Evolutionary conservation across 2,797 vertebrate genomes (phyloP), one percentile per base, ranked within the genome.

Genomic region (Echeneis naucrates): DNA sequence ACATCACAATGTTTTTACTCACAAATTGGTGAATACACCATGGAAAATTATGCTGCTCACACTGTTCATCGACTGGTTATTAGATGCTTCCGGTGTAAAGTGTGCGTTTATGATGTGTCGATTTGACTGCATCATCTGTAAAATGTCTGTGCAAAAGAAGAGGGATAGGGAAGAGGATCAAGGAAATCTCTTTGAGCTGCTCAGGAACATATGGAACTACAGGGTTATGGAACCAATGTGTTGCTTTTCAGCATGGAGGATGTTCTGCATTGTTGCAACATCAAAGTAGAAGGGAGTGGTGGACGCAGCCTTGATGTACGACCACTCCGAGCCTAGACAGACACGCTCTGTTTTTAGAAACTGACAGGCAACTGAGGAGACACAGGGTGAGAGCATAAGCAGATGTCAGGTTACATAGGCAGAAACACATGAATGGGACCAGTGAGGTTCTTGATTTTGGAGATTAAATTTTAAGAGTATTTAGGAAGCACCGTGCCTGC

Each of bases 261-360:
- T 69, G 44, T 50, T 67, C 35, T 59, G 44, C 42, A 65, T 76
- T 83, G 74, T 61, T 62, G 24, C 21, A 68, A 60, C 74, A 68
- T 71, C 76, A 86, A 80, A 88, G 70, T 2, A 27, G 40, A 47
- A 3, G 32, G 53, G 45, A 53, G 45, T 7, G 67, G 45, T 48
- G 52, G 24, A 68, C 75, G 69, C 71, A 68, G 76, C 65, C 50
- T 1, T 68, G 57, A 80, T 68, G 51, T 32, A 61, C 35, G 53
- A 62, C 50, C 53, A 58, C 59, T 61, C 73, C 64, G 72, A 50
- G 21, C 58, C 60, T 51, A 3, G 23, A 33, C 5, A 5, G 27
- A 58, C 72, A 61, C 32, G 8, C 24, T 65, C 59, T 72, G 45
- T 68, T 63, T 74, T 72, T 73, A 77, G 71, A 70, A 56, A 40